phyloP scores from a whole-genome alignment of 1,140 invertebrate genomes.

The Rhyzopertha dominica region DNA sequence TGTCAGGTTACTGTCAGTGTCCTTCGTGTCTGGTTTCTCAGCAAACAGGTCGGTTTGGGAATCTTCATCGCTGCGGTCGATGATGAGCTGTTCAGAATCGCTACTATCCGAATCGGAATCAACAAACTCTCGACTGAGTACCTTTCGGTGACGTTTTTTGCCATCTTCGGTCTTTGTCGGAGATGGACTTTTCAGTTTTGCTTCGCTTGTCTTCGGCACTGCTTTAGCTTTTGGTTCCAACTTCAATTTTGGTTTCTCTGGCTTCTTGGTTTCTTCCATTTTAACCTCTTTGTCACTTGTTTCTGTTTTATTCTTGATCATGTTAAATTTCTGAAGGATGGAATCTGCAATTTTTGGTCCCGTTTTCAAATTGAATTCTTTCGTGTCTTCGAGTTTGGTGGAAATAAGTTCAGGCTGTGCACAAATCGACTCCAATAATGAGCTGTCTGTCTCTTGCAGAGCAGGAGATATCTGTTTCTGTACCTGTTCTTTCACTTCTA shows the following conservation, averaged over 20 bases:
- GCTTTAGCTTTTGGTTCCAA: slow-evolving; percentile 4
- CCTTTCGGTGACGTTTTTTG: slow-evolving; percentile 39
- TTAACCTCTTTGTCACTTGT: slow-evolving; percentile 26
- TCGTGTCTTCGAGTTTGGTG: slow-evolving; percentile 47
- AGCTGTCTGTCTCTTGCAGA: slow-evolving; percentile 42
- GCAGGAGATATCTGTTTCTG: slow-evolving; percentile 39
- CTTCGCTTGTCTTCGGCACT: not conserved
- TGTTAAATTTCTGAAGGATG: slow-evolving; percentile 41
- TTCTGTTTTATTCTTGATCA: slow-evolving; percentile 37
- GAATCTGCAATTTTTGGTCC: slow-evolving; percentile 42
- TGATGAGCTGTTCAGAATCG: slow-evolving; percentile 64
- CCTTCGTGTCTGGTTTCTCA: slow-evolving; percentile 33
- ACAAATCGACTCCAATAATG: slow-evolving; percentile 39
- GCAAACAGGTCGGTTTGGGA: slow-evolving; percentile 38
- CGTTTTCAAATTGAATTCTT: slow-evolving; percentile 40
- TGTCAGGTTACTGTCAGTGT: slow-evolving; percentile 30
- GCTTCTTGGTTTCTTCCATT: slow-evolving; percentile 17
- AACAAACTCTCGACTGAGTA: slow-evolving; percentile 47
- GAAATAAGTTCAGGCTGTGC: slow-evolving; percentile 27
- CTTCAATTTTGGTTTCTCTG: slow-evolving; percentile 18
- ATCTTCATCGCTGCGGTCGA: slow-evolving; percentile 45
- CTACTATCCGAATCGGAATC: slow-evolving; percentile 57
- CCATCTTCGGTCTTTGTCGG: slow-evolving; percentile 26
- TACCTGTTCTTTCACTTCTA: slow-evolving; percentile 6
- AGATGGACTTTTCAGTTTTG: not conserved